Evolutionary conservation across 2,113 vertebrate species (phyloP), one percentile per base, ranked within the genome.

Genomic region (Tachuris rubrigastra): DNA sequence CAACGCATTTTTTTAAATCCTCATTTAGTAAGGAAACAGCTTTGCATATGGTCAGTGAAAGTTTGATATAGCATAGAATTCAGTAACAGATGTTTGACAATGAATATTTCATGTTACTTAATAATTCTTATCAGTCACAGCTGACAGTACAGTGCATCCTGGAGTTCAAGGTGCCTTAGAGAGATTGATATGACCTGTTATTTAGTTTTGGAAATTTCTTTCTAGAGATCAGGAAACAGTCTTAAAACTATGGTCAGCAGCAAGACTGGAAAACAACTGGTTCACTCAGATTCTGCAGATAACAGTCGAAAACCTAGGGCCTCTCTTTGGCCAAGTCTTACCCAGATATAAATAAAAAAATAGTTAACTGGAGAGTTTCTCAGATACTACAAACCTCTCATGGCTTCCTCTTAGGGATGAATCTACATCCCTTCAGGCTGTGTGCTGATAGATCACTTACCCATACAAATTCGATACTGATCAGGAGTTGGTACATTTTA

Each of bases 21-120:
- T 86, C 21, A 76, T 81, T 90, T 85, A 74, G 60, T 58, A 65
- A 79, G 39, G 58, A 88, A 95, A 52, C 50, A 89, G 60, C 78
- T 94, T 95, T 96, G 69, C 86, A 82, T 96, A 89, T 94, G 91
- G 91, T 93, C 83, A 92, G 94, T 95, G 90, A 96, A 97, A 96
- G 90, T 92, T 95, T 95, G 80, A 94, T 96, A 88, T 20, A 83
- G 33, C 58, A 47, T 66, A 75, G 77, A 91, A 87, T 65, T 88
- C 93, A 77, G 49, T 84, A 88, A 52, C 95, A 97, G 90, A 92
- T 96, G 90, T 89, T 90, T 95, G 80, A 88, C 79, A 85, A 90
- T 94, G 42, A 96, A 94, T 95, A 92, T 96, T 95, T 96, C 80
- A 92, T 95, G 21, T 85, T 87, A 85, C 84, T 92, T 96, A 95